phyloP scores from a whole-genome alignment of 1,140 invertebrate species.

The Telenomus remus region DNA sequence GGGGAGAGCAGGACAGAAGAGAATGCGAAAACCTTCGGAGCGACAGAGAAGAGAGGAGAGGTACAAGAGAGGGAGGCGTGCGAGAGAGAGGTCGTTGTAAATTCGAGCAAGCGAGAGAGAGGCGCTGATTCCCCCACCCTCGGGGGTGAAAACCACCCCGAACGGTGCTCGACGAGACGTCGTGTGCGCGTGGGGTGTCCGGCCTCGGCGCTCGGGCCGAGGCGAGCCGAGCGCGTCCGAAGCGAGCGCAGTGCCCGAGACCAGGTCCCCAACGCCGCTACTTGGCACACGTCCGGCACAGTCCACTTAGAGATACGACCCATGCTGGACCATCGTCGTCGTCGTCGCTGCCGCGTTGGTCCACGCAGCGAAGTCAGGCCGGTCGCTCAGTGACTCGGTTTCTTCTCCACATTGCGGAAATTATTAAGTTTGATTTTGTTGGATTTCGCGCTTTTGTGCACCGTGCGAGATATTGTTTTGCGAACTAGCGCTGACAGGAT shows the following conservation, averaged over 20 bases:
- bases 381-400: constrained; percentile 19
- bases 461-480: neutral
- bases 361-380: constrained; percentile 63
- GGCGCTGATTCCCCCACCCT: constrained; percentile 65
- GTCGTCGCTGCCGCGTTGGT: constrained; percentile 66
- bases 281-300: constrained; percentile 74
- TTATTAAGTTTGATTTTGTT: no score
- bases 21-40: neutral
- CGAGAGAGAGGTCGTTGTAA: constrained; percentile 7
- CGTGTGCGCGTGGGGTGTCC: constrained; percentile 71
- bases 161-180: constrained; percentile 21
- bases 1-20: constrained; percentile 17
- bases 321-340: constrained; percentile 74
- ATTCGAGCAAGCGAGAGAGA: constrained; percentile 23
- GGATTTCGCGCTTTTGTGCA: no score
- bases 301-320: constrained; percentile 76
- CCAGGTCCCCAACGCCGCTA: constrained; percentile 71
- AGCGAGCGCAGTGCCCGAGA: constrained; percentile 73
- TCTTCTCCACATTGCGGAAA: no score
- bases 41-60: constrained; percentile 6
- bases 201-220: constrained; percentile 66
- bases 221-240: constrained; percentile 71
- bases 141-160: constrained; percentile 73
- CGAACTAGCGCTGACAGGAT: neutral
- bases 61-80: constrained; percentile 4